These are phyloP conservation scores for Rostratula benghalensis DNA, from an alignment of 2,113 vertebrate genomes.

Conservation along the genomic window DNA sequence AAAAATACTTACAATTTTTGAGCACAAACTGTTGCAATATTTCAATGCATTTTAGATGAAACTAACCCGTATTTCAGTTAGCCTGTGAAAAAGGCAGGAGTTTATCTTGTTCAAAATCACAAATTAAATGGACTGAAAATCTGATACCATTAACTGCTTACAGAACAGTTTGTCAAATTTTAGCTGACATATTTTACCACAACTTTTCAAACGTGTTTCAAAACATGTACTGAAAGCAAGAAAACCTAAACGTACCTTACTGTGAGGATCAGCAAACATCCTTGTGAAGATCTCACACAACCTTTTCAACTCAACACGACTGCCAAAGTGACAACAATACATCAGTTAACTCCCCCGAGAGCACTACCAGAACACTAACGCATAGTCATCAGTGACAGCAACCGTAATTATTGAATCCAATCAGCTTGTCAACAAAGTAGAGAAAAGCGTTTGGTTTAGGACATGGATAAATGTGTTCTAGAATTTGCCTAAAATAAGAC, in stretches of 20 bases:
- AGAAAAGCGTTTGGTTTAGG: neutral
- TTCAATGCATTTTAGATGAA: neutral
- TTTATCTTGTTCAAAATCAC: neutral
- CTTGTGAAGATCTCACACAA: constrained; percentile 98
- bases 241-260: constrained; percentile 87
- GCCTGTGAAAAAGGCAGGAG: neutral
- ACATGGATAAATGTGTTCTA: neutral
- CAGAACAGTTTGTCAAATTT: neutral
- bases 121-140: neutral
- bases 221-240: neutral
- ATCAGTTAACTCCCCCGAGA: constrained; percentile 8
- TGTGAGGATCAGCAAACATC: constrained; percentile 99
- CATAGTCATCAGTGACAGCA: neutral
- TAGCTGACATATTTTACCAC: neutral
- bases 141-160: neutral
- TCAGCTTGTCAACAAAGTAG: neutral
- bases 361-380: neutral
- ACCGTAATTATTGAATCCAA: neutral
- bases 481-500: neutral
- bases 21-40: neutral
- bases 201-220: neutral
- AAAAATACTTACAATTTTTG: neutral
- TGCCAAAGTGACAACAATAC: constrained; percentile 70
- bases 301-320: constrained; percentile 96
- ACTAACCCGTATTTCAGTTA: neutral